Evolutionary conservation across 2,888 invertebrate species (phyloP), one percentile per base, ranked within the genome.

Genomic region (Lasius platythorax): DNA sequence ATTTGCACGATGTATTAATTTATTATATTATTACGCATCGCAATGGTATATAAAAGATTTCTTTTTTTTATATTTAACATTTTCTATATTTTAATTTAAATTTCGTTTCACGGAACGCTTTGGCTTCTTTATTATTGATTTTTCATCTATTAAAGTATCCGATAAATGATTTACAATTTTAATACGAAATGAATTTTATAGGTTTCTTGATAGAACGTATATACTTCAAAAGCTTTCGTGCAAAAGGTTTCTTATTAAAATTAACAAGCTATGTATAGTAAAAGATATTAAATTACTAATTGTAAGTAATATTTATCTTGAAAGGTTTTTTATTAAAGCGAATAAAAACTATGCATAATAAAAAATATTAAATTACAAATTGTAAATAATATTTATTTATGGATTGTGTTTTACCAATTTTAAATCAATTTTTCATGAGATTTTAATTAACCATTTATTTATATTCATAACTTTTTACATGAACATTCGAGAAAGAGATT

Each of bases 121-220:
- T 33, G 3, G 33, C 46, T 70, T 70, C 23, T 30, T n/a, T 11
- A n/a, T 12, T 30, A 30, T n/a, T 50, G 50, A 50, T 66, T 68
- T 28, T 43, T 18, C 2, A 43, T 15, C 15, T 43, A 6, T 46
- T 67, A 4, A 0, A 12, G n/a, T 12, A 5, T 11, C 11, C 3
- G n/a, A 30, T 50, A 70, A 70, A 50, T 70, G n/a, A 50, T 18
- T 70, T 50, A n/a, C 43, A 46, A 46, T n/a, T 50, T 33, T 33
- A 33, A 8, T 33, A 33, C 2, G 8, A 12, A 50, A 70, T 6
- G 12, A 6, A 70, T 33, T 9, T 70, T 33, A 33, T 67, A 46
- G 23, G n/a, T 0, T 70, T 40, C 23, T 67, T 18, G 43, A 46
- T 58, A 23, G 18, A 28, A 67, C 5, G 5, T 43, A 33, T 3